Evolutionary conservation across 2,113 vertebrate species (phyloP).

Genomic region (Neogale vison): DNA sequence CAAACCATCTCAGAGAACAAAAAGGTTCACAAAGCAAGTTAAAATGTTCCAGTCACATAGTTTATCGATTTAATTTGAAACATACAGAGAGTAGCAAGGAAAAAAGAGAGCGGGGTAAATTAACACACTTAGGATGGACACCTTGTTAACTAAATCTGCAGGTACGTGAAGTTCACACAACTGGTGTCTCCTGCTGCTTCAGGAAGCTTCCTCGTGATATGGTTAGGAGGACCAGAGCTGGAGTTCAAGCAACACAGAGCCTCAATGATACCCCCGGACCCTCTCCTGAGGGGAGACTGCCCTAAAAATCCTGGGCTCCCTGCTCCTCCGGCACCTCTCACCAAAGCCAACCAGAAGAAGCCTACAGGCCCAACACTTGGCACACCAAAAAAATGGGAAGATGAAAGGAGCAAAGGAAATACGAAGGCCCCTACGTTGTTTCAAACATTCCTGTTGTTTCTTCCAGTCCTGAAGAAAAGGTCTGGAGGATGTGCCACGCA

Average conservation of each 20-base stretch:
- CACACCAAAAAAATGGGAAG: too few relatives aligned
- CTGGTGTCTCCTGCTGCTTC: background rate
- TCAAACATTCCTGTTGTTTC: background rate
- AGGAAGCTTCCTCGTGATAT: background rate
- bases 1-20: background rate
- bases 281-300: background rate
- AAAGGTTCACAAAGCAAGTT: background rate
- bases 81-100: background rate
- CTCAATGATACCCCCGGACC: background rate
- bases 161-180: accelerated
- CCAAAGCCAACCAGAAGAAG: background rate
- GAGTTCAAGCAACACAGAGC: background rate
- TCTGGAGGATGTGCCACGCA: too few relatives aligned
- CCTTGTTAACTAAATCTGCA: background rate
- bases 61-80: background rate
- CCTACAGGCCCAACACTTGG: background rate
- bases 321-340: background rate
- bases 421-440: background rate
- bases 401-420: background rate
- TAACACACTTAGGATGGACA: background rate
- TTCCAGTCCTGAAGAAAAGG: background rate
- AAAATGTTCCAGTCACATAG: background rate
- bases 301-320: background rate
- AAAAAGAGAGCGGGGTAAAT: background rate
- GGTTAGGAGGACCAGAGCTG: background rate